phyloP scores from a whole-genome alignment of 2,113 vertebrate species.

The Penelope pileata region DNA sequence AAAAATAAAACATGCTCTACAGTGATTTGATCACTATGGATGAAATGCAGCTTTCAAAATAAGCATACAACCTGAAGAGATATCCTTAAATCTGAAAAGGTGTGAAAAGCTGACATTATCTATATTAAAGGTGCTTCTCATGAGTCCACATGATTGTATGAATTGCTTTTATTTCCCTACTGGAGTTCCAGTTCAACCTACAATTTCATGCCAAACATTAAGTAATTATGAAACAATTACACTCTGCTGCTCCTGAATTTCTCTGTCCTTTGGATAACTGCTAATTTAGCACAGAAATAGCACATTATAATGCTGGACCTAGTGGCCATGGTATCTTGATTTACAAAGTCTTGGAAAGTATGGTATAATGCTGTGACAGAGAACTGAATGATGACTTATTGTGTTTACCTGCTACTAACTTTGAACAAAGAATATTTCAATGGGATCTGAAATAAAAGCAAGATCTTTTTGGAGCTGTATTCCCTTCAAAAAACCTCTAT shows the following conservation, averaged over 20 bases:
- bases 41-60: constrained; percentile 17
- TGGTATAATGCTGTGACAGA: neutral
- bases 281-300: neutral
- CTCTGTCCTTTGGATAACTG: neutral
- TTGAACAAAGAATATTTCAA: neutral
- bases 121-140: neutral
- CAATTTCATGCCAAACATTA: constrained; percentile 22
- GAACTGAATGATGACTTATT: neutral
- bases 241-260: neutral
- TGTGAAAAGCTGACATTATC: neutral
- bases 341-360: neutral
- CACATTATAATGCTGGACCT: neutral
- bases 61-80: neutral
- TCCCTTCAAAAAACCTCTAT: neutral
- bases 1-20: constrained; percentile 24
- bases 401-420: neutral
- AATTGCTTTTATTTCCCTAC: constrained; percentile 23
- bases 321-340: neutral
- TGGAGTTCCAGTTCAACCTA: neutral
- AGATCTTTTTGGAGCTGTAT: neutral
- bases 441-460: rapidly evolving
- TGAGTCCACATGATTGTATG: neutral
- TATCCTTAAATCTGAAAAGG: neutral
- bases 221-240: constrained; percentile 27
- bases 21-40: neutral